Evolutionary conservation across 2,888 invertebrate species (phyloP), one percentile per base, ranked within the genome.

Genomic region (Folsomia manolachei): DNA sequence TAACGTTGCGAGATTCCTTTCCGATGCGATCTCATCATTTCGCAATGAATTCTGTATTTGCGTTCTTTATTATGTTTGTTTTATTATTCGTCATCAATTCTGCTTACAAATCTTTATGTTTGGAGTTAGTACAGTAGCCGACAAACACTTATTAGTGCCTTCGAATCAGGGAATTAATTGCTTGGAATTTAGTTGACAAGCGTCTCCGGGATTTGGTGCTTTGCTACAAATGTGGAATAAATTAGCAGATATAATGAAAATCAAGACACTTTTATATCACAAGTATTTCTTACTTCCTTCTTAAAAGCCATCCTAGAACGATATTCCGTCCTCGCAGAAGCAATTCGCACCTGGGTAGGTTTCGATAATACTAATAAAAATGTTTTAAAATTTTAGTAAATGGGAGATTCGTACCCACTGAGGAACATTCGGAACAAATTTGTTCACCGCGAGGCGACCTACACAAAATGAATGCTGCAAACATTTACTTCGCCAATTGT

Each of bases 231-330:
- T 4, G 19, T 7, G 7, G 19, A 60, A 60, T 60, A 63, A 27
- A 63, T 27, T 63, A 4, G 23, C 27, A 18, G 1, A 27, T 7
- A 27, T 63, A 23, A 23, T 23, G 18, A 7, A 56, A 18, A 56
- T 14, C 7, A 56, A 14, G 18, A n/a, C 18, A 19, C 7, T 14
- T 56, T 56, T 19, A 56, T 7, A 56, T 18, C n/a, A n/a, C n/a
- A n/a, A n/a, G n/a, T n/a, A n/a, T n/a, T n/a, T n/a, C n/a, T n/a
- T 2, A 73, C 73, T 63, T 71, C 66, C 27, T 66, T 51, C 39
- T 66, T 69, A 1, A 63, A 25, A 2, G 74, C 74, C 27, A 52
- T 21, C 7, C 66, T 62, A 2, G 71, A 63, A 1, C 24, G 27
- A 66, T 51, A 74, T 25, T 71, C 71, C 2, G 39, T 18, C 14